phyloP scores from a whole-genome alignment of 2,113 vertebrate genomes.

The Argyrosomus japonicus region DNA sequence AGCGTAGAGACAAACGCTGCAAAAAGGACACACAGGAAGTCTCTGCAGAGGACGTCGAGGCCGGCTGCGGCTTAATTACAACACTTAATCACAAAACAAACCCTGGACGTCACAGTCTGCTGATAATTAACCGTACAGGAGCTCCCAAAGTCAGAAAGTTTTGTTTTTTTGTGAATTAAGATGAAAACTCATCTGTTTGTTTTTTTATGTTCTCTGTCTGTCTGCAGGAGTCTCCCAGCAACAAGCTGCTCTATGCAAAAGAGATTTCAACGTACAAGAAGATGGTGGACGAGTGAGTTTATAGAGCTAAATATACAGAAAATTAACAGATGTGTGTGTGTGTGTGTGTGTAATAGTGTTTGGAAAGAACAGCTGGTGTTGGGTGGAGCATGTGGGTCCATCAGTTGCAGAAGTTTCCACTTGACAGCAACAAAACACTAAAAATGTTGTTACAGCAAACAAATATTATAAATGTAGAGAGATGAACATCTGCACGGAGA shows the following conservation, averaged over 20 bases:
- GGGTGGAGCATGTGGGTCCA: not conserved
- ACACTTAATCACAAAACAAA: conserved; percentile 9
- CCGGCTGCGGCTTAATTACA: conserved; percentile 12
- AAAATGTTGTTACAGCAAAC: no score
- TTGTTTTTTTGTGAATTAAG: not conserved
- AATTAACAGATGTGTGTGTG: no score
- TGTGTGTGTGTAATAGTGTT: not conserved
- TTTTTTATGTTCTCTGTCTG: not conserved
- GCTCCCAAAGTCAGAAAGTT: not conserved
- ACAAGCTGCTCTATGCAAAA: conserved; percentile 97
- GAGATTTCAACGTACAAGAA: conserved; percentile 99
- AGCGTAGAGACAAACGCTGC: conserved; percentile 34
- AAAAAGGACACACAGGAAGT: not conserved
- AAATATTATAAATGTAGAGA: no score
- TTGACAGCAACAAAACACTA: not conserved
- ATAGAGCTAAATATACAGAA: not conserved
- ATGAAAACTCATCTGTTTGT: not conserved
- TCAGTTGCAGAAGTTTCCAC: not conserved
- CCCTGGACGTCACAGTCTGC: not conserved
- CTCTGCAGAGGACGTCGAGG: not conserved
- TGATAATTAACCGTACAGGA: not conserved
- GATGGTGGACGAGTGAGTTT: conserved; percentile 98
- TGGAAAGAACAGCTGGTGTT: not conserved
- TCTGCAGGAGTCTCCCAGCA: conserved; percentile 94
- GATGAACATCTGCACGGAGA: no score